Percentiles rank a stretch among this genome's conserved stretches.
These are phyloP conservation scores for Strix occidentalis DNA, from an alignment of 2,797 vertebrate species.

Conservation along the genomic window DNA sequence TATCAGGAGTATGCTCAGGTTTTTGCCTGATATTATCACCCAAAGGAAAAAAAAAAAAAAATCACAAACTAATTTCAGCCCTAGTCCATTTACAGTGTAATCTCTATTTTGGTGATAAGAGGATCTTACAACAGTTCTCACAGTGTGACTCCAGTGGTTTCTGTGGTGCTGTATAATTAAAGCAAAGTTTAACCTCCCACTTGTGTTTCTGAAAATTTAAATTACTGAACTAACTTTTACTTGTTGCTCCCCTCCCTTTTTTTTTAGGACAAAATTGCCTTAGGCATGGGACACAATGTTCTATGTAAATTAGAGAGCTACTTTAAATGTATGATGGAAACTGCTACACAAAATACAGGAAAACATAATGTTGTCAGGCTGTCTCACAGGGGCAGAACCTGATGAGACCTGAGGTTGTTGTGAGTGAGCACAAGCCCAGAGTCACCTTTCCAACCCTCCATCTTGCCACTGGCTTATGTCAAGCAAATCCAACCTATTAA, in stretches of 20 bases:
- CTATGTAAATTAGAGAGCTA: background rate
- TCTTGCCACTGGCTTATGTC: background rate
- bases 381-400: background rate
- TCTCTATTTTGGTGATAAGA: background rate
- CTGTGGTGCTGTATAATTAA: slow-evolving; percentile 42
- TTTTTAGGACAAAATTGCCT: slow-evolving; percentile 11
- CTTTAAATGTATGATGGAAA: background rate
- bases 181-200: slow-evolving; percentile 1
- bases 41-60: background rate
- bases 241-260: background rate
- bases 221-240: slow-evolving; percentile 19
- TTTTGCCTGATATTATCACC: background rate
- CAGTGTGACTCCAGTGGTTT: background rate
- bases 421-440: background rate
- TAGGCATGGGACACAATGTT: background rate
- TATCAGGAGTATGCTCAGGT: background rate
- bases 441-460: background rate
- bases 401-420: background rate
- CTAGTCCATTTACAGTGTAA: background rate
- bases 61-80: background rate
- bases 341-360: background rate
- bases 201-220: slow-evolving; percentile 31
- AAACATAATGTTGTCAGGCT: background rate
- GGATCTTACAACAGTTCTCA: background rate
- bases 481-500: background rate